A percentile compares a stretch with the other conserved stretches of the same genome.
phyloP scores from a whole-genome alignment of 2,888 invertebrate genomes.

The Steinernema carpocapsae region DNA sequence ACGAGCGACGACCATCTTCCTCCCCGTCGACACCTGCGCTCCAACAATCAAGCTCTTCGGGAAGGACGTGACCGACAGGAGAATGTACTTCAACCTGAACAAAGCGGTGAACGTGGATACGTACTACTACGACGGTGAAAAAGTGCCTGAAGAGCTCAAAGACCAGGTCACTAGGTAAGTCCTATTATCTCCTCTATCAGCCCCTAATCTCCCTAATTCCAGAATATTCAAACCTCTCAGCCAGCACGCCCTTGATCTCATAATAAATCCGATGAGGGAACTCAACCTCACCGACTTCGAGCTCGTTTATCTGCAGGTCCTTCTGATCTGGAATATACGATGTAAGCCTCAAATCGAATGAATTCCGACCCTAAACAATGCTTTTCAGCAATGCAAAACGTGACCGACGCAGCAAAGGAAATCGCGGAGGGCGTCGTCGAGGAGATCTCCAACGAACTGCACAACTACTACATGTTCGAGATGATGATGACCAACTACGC shows the following conservation, averaged over 20 bases:
- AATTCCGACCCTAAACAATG: neutral
- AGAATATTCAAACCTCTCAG: neutral
- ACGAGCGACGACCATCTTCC: neutral
- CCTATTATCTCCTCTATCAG: too few relatives aligned
- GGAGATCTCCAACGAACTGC: neutral
- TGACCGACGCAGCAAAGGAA: neutral
- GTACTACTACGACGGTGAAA: neutral
- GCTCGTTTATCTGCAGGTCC: constrained; percentile 9
- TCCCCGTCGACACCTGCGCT: neutral
- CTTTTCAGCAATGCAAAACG: constrained; percentile 11
- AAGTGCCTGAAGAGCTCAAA: neutral
- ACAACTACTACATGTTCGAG: constrained; percentile 22
- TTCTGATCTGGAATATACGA: constrained; percentile 11
- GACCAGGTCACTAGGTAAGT: neutral
- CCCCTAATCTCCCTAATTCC: neutral
- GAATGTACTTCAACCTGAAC: neutral
- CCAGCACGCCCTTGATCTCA: constrained; percentile 12
- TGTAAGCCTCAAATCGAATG: neutral
- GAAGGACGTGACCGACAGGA: neutral
- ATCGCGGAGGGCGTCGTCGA: constrained; percentile 2
- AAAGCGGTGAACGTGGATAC: neutral
- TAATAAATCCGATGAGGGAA: constrained; percentile 8
- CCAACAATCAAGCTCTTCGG: neutral
- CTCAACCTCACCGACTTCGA: constrained; percentile 18
- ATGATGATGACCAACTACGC: constrained; percentile 12